These are phyloP conservation scores for Macroglossus sobrinus DNA, from an alignment of 2,113 vertebrate genomes.

Conservation along the genomic window DNA sequence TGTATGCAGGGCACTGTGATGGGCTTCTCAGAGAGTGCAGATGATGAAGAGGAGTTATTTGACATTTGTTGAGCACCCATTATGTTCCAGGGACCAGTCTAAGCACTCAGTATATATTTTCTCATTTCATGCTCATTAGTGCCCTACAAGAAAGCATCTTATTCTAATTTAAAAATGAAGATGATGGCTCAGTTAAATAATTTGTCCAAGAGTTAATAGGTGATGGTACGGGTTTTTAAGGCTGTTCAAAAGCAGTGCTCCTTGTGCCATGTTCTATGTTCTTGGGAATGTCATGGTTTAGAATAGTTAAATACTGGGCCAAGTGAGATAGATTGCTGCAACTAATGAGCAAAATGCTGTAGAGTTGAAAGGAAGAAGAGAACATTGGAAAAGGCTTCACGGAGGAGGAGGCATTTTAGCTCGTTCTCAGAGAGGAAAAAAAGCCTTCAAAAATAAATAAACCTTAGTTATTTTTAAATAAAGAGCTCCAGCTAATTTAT, in stretches of 20 bases:
- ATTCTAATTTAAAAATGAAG: background rate
- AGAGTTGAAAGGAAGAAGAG: background rate
- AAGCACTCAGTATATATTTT: background rate
- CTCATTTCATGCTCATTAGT: background rate
- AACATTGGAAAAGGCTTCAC: background rate
- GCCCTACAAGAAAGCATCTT: background rate
- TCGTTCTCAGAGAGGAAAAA: background rate
- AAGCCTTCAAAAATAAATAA: background rate
- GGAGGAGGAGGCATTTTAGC: background rate
- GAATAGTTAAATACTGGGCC: background rate
- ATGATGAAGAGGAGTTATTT: background rate
- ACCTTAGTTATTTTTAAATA: background rate
- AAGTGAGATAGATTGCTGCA: background rate
- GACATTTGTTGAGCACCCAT: background rate
- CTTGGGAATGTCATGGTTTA: background rate
- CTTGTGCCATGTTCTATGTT: background rate
- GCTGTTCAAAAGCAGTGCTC: background rate
- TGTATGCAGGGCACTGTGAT: background rate
- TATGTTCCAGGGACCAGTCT: background rate
- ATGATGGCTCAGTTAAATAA: background rate
- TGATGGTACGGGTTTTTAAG: background rate
- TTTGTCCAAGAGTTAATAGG: background rate
- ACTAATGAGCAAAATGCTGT: background rate
- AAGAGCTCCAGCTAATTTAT: background rate
- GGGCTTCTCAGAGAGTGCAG: background rate